Base-by-base conservation (phyloP, 2,113 vertebrate genomes). In the Tylochromis polylepis region DNA sequence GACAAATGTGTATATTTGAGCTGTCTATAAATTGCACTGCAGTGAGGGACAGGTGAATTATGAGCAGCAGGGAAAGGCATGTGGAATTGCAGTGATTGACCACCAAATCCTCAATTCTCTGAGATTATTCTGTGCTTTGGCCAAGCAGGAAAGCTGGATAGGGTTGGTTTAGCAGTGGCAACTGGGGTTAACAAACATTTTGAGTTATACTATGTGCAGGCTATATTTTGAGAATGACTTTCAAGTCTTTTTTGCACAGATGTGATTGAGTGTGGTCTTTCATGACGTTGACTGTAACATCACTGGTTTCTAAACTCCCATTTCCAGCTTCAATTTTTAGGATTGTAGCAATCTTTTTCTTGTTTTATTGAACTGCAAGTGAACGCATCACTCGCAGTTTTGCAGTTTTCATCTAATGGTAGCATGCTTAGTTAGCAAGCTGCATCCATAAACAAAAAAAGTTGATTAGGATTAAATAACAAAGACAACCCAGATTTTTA, bases 11-110 rank as follows among this genome's bases (percentile, higher is more conserved):
- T 88, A 65, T 60, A 72, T 90, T 80, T 1, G 38, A 82, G 84
- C 11, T 2, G 43, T 83, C 92, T 90, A 90, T 93, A 92, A 92
- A 93, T 89, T 85, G 86, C 88, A 56, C 79, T 0, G 62, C 89
- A 70, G 78, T 38, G 85, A 87, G 36, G 79, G 22, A 53, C 81
- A 86, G 38, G 75, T 58, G 82, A 88, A 85, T 79, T 55, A 56
- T 70, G 72, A 81, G 83, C 85, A 29, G 70, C 81, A 67, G 18
- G 41, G 77, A 83, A 31, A 92, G 41, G 49, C 56, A 83, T 70
- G 36, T 20, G 1, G 83, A 86, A 88, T 84, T 82, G 81, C 80
- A 80, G 56, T 11, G 83, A 89, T 55, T 75, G 57, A 83, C 78
- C 85, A 58, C 83, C 56, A 62, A 85, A 88, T 55, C 82, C 36